A percentile compares a stretch with the other conserved stretches of the same genome.
Conservation (phyloP, 2,797 vertebrate species). For the Bradypodion pumilum region DNA sequence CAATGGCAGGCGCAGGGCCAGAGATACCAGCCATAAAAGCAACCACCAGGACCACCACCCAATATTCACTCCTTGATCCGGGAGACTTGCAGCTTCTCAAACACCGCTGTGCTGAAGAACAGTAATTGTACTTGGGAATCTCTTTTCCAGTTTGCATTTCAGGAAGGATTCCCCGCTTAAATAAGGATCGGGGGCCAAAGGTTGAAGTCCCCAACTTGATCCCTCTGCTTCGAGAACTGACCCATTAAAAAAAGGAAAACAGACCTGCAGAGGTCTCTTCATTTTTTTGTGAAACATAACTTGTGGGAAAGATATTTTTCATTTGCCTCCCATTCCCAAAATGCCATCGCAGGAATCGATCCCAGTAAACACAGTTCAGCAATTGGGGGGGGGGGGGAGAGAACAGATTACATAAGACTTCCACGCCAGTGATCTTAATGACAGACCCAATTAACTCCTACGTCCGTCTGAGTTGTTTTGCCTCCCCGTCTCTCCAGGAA, state of each 20-base stretch:
- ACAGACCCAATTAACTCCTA: conserved; percentile 42
- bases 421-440: conserved; percentile 43
- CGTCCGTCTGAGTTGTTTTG: background rate
- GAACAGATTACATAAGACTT: conserved; percentile 61
- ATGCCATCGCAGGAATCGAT: background rate
- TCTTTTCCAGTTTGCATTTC: background rate
- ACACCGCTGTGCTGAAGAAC: background rate
- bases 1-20: background rate
- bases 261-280: too few species aligned
- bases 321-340: background rate
- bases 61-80: background rate
- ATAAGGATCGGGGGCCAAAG: background rate
- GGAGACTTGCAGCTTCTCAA: background rate
- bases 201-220: fast-evolving
- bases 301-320: too few species aligned
- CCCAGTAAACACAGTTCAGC: conserved; percentile 52
- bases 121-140: background rate
- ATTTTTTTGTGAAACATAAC: too few species aligned
- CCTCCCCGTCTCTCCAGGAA: background rate
- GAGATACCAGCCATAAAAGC: background rate
- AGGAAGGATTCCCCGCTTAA: background rate
- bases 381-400: conserved; percentile 24
- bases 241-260: background rate
- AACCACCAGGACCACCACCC: background rate
- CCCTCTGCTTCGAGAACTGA: background rate